Evolutionary conservation across 1,140 invertebrate genomes (phyloP).

Genomic region (Eurytemora carolleeae): DNA sequence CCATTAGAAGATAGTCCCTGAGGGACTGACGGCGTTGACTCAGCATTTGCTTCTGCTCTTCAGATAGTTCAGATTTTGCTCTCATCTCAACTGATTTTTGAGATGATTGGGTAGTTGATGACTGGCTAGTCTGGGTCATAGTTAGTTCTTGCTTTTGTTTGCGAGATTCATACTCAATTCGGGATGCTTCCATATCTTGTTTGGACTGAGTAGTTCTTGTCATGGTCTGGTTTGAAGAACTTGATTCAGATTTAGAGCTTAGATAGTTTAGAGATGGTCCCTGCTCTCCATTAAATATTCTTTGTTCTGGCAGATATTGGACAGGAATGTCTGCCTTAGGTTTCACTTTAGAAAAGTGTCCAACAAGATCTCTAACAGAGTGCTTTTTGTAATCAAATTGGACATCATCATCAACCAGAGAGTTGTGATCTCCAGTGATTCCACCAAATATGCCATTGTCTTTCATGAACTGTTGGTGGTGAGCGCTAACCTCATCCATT

Average conservation of each 20-base stretch:
- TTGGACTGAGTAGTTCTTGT: neutral
- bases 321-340: neutral
- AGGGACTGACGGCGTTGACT: neutral
- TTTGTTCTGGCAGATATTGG: neutral
- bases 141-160: neutral
- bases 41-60: neutral
- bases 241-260: neutral
- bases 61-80: neutral
- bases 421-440: neutral
- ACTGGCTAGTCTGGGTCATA: neutral
- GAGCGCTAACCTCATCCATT: too few species aligned
- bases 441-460: neutral
- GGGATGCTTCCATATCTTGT: neutral
- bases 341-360: neutral
- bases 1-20: neutral
- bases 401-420: neutral
- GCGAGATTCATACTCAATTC: neutral
- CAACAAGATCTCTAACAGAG: neutral
- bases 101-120: neutral
- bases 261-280: neutral
- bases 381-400: neutral
- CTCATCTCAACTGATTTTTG: neutral
- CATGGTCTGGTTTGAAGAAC: too few species aligned
- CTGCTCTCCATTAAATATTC: neutral
- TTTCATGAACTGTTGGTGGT: neutral